These are phyloP conservation scores for Malurus alboscapulatus DNA, from an alignment of 2,113 vertebrate genomes.

Conservation along the genomic window DNA sequence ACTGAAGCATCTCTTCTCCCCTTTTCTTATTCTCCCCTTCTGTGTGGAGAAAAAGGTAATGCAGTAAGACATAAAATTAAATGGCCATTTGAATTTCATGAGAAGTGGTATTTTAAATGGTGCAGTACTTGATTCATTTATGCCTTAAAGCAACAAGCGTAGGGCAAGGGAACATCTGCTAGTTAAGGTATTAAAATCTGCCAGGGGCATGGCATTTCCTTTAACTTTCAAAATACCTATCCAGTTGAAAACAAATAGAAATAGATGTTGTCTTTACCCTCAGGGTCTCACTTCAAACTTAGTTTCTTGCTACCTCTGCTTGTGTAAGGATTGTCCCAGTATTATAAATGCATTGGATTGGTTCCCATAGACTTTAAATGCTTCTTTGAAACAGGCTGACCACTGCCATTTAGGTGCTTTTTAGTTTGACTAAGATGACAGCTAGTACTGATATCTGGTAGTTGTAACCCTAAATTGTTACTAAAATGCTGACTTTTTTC, in stretches of 20 bases:
- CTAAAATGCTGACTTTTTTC: not conserved
- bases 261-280: slow-evolving; percentile 5
- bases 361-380: not conserved
- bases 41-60: not conserved
- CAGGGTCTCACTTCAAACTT: not conserved
- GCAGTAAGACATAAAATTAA: not conserved
- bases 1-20: not conserved
- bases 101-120: not conserved
- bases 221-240: not conserved
- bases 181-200: slow-evolving; percentile 11
- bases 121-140: not conserved
- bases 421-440: not conserved
- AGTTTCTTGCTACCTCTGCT: not conserved
- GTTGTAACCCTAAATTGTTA: not conserved
- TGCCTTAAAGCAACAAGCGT: not conserved
- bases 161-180: not conserved
- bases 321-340: not conserved
- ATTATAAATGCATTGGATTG: not conserved
- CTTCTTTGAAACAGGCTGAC: not conserved
- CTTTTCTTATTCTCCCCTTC: not conserved
- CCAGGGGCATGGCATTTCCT: not conserved
- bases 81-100: not conserved
- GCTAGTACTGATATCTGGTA: not conserved
- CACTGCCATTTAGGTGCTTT: not conserved
- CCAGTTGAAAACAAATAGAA: not conserved